Evolutionary conservation across 2,113 vertebrate species (phyloP).

Genomic region (Solenodon paradoxus): DNA sequence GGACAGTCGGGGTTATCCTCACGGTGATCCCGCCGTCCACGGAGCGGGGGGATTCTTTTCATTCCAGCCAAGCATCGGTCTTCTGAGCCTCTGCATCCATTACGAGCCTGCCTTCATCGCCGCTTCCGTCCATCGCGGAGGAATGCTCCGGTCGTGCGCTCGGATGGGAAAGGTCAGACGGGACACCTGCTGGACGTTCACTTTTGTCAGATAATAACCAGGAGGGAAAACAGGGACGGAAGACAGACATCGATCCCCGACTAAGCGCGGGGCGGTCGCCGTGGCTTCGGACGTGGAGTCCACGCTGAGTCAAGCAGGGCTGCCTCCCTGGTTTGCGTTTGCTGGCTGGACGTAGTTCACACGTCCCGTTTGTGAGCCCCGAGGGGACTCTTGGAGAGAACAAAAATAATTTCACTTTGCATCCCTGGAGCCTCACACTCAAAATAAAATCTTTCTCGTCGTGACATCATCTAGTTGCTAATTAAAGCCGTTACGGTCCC

Average conservation of each 20-base stretch:
- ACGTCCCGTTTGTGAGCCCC: neutral
- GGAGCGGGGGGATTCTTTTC: neutral
- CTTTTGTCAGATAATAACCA: neutral
- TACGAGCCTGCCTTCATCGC: neutral
- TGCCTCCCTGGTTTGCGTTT: no score
- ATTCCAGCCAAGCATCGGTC: neutral
- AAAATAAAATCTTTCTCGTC: slow-evolving; percentile 55
- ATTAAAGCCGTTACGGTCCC: slow-evolving; percentile 52
- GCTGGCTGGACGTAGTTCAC: neutral
- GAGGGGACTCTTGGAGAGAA: neutral
- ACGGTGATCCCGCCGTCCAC: rapidly evolving
- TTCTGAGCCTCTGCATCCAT: neutral
- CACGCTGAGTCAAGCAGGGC: neutral
- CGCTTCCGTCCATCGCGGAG: neutral
- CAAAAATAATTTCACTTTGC: slow-evolving; percentile 29
- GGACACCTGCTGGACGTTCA: neutral
- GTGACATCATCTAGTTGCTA: slow-evolving; percentile 62
- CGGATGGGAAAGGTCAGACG: neutral
- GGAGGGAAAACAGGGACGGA: neutral
- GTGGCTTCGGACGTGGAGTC: neutral
- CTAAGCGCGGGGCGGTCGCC: neutral
- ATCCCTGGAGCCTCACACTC: neutral
- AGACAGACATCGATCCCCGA: neutral
- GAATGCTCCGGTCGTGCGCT: neutral
- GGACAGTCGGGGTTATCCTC: neutral